Conservation (phyloP, 2,113 vertebrate species). For the Rhabdomys dilectus region DNA sequence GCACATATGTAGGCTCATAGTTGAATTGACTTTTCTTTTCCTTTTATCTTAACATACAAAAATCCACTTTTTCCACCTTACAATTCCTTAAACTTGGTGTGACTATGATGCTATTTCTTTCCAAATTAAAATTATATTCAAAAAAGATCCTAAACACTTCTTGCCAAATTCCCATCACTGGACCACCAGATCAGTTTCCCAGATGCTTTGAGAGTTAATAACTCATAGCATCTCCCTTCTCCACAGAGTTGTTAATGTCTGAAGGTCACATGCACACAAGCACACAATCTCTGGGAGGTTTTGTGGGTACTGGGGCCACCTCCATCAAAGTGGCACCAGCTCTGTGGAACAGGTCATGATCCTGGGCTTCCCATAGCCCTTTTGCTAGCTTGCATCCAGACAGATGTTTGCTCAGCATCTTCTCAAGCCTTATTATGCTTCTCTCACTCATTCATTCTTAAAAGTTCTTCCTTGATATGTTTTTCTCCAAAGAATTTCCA, state of each 20-base stretch:
- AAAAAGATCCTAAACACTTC: neutral
- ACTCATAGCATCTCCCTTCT: neutral
- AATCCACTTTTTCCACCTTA: neutral
- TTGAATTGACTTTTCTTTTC: neutral
- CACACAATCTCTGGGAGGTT: no score
- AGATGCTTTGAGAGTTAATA: neutral
- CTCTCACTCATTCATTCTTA: neutral
- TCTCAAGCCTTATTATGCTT: neutral
- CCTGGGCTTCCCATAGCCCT: neutral
- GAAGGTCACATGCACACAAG: neutral
- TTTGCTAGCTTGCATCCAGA: neutral
- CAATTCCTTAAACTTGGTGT: neutral
- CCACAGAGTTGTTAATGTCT: neutral
- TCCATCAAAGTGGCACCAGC: neutral
- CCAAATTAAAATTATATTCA: neutral
- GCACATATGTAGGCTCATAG: neutral
- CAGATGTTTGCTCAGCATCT: neutral
- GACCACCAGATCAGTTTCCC: neutral
- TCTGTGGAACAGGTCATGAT: neutral
- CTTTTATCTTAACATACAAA: neutral
- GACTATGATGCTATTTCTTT: neutral
- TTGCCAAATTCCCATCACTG: neutral
- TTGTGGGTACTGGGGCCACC: neutral
- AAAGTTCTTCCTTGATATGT: neutral
- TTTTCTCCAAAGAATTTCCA: neutral